These are phyloP conservation scores for Phortica magna DNA, from an alignment of 2,888 invertebrate species.

Conservation along the genomic window DNA sequence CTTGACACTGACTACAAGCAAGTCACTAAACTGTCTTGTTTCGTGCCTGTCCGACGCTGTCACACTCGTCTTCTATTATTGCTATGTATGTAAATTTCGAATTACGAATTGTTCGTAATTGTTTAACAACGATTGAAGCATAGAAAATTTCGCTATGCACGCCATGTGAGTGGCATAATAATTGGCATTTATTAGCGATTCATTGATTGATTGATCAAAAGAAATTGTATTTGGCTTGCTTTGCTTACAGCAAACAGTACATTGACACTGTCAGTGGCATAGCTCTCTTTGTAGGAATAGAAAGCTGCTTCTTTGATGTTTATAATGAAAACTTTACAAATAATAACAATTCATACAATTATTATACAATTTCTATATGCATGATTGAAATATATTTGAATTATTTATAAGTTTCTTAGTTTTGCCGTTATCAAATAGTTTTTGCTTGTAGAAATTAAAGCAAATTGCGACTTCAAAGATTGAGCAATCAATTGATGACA, in stretches of 20 bases:
- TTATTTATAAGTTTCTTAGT: too few species aligned
- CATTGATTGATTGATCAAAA: background rate
- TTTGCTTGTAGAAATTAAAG: too few species aligned
- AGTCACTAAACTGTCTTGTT: background rate
- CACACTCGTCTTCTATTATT: background rate
- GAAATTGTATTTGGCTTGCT: background rate
- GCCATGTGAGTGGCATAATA: conserved; percentile 14
- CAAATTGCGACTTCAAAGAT: too few species aligned
- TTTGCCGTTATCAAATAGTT: too few species aligned
- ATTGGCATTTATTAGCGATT: conserved; percentile 1
- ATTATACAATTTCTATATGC: too few species aligned
- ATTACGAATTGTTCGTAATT: conserved; percentile 23
- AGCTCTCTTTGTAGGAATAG: too few species aligned
- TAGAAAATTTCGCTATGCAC: conserved; percentile 3
- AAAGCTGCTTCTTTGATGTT: too few species aligned
- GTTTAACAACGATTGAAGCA: conserved; percentile 9
- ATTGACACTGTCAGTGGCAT: background rate
- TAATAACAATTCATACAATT: too few species aligned
- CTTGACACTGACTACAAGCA: conserved; percentile 5
- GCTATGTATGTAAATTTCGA: background rate
- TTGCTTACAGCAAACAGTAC: background rate
- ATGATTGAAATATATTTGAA: too few species aligned
- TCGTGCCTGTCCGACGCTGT: background rate
- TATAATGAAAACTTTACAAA: too few species aligned
- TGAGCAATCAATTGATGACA: too few species aligned